Base-by-base conservation (phyloP, 2,888 invertebrate species). In the Diplazon laetatorius region DNA sequence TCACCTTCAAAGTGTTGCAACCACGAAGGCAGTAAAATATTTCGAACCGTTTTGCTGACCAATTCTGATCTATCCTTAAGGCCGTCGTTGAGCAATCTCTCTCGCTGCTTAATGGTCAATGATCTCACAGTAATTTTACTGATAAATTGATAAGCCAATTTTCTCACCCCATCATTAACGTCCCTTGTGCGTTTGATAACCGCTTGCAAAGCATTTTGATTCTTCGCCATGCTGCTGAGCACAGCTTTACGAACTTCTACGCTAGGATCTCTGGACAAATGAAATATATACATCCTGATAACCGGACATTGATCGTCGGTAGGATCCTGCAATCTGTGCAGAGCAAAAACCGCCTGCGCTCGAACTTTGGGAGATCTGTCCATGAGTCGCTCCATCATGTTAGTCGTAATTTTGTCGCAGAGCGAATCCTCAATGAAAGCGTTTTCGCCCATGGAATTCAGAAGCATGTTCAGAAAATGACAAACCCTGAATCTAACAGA, bases 251-350 rank as follows among this genome's bases (percentile, higher is more conserved):
- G 93, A 0, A 97, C 97, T 62, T 95, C 95, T n/a, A 95, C 92
- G 82, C 94, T 95, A 0, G 96, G 95, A 91, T 98, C 97, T 75
- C 93, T 93, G 80, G 93, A 92, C 90, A 96, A 92, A 81, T 96
- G 95, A 85, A 93, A 94, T 22, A 94, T 92, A 83, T 95, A 96
- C 0, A 94, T 93, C 82, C 94, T 93, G 0, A 96, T 94, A 0
- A 97, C 95, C 0, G 93, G 94, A 89, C 97, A 97, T 37, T 95
- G 93, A 0, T 93, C 93, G 86, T 96, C 94, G 59, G 92, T 92
- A 0, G 97, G 96, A 84, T 96, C 95, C 90, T 98, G 98, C 0
- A 98, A 92, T 3, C 97, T 93, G 70, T 95, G 94, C 46, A 98
- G 91, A 0, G 97, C 96, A 30, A 94, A 90, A 0, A 97, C 95